phyloP scores from a whole-genome alignment of 2,888 invertebrate genomes.

The Dromius quadrimaculatus region DNA sequence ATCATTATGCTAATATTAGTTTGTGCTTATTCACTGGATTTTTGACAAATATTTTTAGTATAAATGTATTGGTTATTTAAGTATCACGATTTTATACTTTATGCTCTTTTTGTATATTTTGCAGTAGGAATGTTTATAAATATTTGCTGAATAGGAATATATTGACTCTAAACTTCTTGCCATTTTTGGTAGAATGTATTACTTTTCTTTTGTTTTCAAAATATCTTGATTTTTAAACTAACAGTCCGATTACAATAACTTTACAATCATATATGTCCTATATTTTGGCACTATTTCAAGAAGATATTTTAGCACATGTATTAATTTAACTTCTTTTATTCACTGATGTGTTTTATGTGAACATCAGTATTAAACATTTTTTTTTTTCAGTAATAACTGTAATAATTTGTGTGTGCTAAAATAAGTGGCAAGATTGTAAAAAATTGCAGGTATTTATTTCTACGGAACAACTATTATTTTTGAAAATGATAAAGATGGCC shows the following conservation, averaged over 20 bases:
- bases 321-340: constrained; percentile 11
- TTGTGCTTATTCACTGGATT: not conserved
- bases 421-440: not conserved
- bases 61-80: constrained; percentile 19
- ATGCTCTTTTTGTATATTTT: constrained; percentile 24
- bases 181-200: constrained; percentile 24
- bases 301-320: not conserved
- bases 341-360: constrained; percentile 7
- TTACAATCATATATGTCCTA: not conserved
- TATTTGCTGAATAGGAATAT: constrained; percentile 21
- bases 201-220: constrained; percentile 39
- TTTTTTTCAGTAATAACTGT: constrained; percentile 2
- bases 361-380: constrained; percentile 8
- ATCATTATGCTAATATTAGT: constrained; percentile 1
- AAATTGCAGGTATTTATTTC: not conserved
- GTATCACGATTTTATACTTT: constrained; percentile 28
- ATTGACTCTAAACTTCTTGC: constrained; percentile 27
- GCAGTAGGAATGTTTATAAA: constrained; percentile 28
- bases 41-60: constrained; percentile 28
- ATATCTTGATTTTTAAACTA: constrained; percentile 8
- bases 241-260: constrained; percentile 21
- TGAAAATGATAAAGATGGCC: constrained; percentile 27
- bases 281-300: constrained; percentile 6
- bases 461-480: constrained; percentile 3
- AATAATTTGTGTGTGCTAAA: constrained; percentile 8